A percentile compares a stretch with the other conserved stretches of the same genome.
phyloP scores from a whole-genome alignment of 2,888 invertebrate species.

The Adela reaumurella region DNA sequence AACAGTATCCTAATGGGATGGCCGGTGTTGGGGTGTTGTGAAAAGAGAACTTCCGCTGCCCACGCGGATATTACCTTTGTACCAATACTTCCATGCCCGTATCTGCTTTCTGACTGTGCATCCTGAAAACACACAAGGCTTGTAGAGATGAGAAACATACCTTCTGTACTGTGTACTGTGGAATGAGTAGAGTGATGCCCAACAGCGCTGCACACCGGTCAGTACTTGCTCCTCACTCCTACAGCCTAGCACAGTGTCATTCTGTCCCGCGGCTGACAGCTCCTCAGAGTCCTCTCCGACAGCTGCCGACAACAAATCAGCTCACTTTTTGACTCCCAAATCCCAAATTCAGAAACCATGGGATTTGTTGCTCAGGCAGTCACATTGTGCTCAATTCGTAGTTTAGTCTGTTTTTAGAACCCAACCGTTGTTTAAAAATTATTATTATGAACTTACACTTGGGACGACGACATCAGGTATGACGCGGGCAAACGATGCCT shows the following conservation, averaged over 20 bases:
- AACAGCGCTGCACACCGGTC: conserved; percentile 65
- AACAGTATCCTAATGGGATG: conserved; percentile 66
- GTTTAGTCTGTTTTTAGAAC: too few relatives aligned
- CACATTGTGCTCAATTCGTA: too few relatives aligned
- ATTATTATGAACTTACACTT: too few relatives aligned
- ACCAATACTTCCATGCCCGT: conserved; percentile 76
- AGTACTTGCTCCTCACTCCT: conserved; percentile 47
- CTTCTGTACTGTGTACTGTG: conserved; percentile 76
- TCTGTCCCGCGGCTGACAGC: conserved; percentile 80
- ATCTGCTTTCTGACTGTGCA: conserved; percentile 66
- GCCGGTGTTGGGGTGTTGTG: conserved; percentile 70
- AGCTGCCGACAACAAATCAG: conserved; percentile 41
- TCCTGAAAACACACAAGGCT: conserved; percentile 44
- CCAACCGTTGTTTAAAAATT: too few relatives aligned
- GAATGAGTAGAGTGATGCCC: conserved; percentile 77
- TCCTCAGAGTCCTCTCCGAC: conserved; percentile 78
- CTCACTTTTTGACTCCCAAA: too few relatives aligned
- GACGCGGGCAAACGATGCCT: too few relatives aligned
- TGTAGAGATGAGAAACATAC: too few relatives aligned
- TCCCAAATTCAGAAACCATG: too few relatives aligned
- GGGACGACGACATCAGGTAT: too few relatives aligned
- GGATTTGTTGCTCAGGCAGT: too few relatives aligned
- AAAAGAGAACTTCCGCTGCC: conserved; percentile 77
- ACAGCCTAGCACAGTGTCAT: conserved; percentile 73
- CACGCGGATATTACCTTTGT: conserved; percentile 72